Conservation (phyloP, 2,888 invertebrate species). For the Diabrotica balteata region DNA sequence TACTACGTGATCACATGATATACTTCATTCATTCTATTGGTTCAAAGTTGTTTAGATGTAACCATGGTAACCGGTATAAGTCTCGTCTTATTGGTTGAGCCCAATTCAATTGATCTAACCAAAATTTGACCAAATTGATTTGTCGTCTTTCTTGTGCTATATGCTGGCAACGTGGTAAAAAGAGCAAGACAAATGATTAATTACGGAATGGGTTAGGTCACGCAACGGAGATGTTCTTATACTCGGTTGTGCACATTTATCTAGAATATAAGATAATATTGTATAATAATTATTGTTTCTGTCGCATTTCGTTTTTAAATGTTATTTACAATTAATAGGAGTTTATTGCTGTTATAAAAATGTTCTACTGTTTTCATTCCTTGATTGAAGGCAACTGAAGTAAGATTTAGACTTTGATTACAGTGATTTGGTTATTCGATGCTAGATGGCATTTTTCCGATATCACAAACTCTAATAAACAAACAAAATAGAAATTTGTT, state of each 20-base stretch:
- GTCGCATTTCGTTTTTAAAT: too few species aligned
- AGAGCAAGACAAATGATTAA: slow-evolving; percentile 4
- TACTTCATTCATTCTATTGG: slow-evolving; percentile 41
- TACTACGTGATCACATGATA: slow-evolving; percentile 42
- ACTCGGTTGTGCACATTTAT: too few species aligned
- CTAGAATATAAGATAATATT: too few species aligned
- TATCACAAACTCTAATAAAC: neutral
- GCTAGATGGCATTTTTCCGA: slow-evolving; percentile 4
- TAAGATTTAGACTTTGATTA: neutral
- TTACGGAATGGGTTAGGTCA: neutral
- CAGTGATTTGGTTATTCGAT: neutral
- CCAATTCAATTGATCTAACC: slow-evolving; percentile 17
- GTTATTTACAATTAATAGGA: too few species aligned
- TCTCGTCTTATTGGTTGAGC: slow-evolving; percentile 39
- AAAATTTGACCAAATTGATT: slow-evolving; percentile 1
- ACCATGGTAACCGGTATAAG: slow-evolving; percentile 41
- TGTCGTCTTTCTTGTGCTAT: slow-evolving; percentile 8
- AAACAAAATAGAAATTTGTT: neutral
- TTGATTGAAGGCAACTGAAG: neutral
- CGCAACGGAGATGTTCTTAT: neutral
- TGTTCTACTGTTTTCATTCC: too few species aligned
- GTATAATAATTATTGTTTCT: too few species aligned
- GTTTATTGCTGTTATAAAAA: too few species aligned
- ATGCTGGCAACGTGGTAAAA: slow-evolving; percentile 23
- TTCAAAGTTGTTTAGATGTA: slow-evolving; percentile 42